Percentiles rank a stretch among this genome's conserved stretches.
Conservation (phyloP, 1,140 invertebrate genomes). For the Meloidogyne floridensis region DNA sequence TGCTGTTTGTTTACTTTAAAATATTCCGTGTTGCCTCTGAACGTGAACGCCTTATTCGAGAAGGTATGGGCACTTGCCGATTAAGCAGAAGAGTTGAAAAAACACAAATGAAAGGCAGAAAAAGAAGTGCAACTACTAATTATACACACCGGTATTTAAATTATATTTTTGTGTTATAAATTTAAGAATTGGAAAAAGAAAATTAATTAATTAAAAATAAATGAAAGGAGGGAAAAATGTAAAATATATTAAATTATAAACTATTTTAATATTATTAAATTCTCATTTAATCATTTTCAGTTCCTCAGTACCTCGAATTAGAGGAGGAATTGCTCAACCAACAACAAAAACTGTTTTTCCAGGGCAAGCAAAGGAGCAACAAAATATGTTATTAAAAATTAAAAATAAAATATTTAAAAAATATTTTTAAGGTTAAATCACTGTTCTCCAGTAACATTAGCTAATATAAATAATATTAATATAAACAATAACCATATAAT, state of each 20-base stretch:
- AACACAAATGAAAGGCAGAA: constrained; percentile 45
- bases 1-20: constrained; percentile 66
- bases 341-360: background rate
- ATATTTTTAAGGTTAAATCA: background rate
- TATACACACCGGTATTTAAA: constrained; percentile 24
- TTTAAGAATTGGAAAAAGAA: no score
- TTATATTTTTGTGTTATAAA: background rate
- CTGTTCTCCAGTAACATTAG: background rate
- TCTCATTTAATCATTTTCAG: background rate
- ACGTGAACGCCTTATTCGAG: constrained; percentile 60
- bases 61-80: constrained; percentile 60
- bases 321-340: constrained; percentile 16
- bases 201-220: background rate
- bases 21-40: constrained; percentile 65
- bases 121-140: constrained; percentile 44
- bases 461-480: background rate
- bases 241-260: no score
- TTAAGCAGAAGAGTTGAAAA: constrained; percentile 58
- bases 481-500: background rate
- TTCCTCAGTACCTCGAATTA: constrained; percentile 10
- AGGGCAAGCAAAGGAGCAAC: background rate
- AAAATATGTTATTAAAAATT: background rate
- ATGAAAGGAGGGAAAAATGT: background rate
- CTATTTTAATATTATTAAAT: no score
- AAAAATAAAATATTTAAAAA: background rate